Percentiles rank a stretch among this genome's conserved stretches.
Conservation (phyloP, 2,888 invertebrate species). For the Spicauda simplicius region DNA sequence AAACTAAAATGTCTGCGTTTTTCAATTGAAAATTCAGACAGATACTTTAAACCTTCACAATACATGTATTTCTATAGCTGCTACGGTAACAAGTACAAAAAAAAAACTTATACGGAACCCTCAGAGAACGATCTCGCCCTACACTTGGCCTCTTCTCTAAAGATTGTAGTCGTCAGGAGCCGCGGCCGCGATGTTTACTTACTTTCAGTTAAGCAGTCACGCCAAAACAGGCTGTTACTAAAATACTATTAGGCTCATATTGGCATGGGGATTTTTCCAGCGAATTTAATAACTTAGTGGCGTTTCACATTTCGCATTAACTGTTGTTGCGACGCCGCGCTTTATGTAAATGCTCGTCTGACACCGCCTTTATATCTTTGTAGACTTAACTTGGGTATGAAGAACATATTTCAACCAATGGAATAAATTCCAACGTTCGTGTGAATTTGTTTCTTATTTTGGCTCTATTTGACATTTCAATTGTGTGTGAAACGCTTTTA, state of each 20-base stretch:
- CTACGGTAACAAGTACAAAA: no score
- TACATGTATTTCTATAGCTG: no score
- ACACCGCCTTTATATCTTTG: slow-evolving; percentile 39
- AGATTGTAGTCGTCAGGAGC: slow-evolving; percentile 31
- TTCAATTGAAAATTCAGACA: no score
- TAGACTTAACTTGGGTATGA: slow-evolving; percentile 20
- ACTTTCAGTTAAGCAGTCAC: slow-evolving; percentile 15
- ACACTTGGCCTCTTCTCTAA: slow-evolving; percentile 22
- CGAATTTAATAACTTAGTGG: slow-evolving; percentile 18
- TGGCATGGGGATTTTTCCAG: slow-evolving; percentile 18
- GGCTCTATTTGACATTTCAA: not conserved
- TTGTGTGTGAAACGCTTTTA: not conserved
- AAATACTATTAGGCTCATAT: slow-evolving; percentile 28
- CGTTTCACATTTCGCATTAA: slow-evolving; percentile 21
- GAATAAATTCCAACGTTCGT: slow-evolving; percentile 5
- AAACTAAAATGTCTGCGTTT: no score
- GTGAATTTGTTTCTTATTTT: slow-evolving; percentile 14
- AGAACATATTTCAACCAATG: slow-evolving; percentile 7
- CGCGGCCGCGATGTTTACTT: slow-evolving; percentile 13
- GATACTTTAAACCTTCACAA: no score
- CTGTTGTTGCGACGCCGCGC: slow-evolving; percentile 22
- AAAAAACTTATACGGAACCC: no score
- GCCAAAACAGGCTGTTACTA: slow-evolving; percentile 18
- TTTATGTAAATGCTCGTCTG: slow-evolving; percentile 46
- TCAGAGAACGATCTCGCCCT: no score